phyloP scores from a whole-genome alignment of 2,113 vertebrate species.

The Mellivora capensis region DNA sequence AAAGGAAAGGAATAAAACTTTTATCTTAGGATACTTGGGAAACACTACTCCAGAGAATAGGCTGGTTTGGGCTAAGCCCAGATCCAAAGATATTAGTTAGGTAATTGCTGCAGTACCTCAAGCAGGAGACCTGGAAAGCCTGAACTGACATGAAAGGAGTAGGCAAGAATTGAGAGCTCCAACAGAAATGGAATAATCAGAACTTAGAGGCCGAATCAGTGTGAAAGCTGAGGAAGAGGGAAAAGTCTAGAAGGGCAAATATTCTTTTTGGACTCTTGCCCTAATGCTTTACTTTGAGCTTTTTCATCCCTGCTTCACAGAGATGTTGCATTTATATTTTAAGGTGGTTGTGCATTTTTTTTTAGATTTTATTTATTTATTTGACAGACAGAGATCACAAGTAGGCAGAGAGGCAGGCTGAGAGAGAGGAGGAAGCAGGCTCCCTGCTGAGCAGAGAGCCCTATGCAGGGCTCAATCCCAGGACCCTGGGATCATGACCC shows the following conservation, averaged over 20 bases:
- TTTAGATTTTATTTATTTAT: too few species aligned
- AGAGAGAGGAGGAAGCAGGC: too few species aligned
- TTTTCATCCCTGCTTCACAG: not conserved
- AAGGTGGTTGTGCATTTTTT: not conserved
- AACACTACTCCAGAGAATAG: not conserved
- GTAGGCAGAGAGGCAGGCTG: too few species aligned
- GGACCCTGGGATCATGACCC: too few species aligned
- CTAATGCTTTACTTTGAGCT: not conserved
- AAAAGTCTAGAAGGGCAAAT: not conserved
- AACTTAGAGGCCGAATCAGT: not conserved
- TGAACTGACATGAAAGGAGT: not conserved
- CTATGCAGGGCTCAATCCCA: too few species aligned
- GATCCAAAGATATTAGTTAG: too few species aligned
- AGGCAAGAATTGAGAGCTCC: not conserved
- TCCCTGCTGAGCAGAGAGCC: too few species aligned
- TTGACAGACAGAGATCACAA: too few species aligned
- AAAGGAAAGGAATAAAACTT: not conserved
- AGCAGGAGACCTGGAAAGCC: not conserved
- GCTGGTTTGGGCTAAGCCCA: not conserved
- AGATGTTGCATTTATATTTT: not conserved
- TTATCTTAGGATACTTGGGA: not conserved
- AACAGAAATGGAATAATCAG: not conserved
- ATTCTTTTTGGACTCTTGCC: not conserved
- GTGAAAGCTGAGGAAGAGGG: not conserved
- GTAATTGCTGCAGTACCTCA: not conserved